Conservation (phyloP, 2,797 vertebrate genomes). For the Babyrousa celebensis region DNA sequence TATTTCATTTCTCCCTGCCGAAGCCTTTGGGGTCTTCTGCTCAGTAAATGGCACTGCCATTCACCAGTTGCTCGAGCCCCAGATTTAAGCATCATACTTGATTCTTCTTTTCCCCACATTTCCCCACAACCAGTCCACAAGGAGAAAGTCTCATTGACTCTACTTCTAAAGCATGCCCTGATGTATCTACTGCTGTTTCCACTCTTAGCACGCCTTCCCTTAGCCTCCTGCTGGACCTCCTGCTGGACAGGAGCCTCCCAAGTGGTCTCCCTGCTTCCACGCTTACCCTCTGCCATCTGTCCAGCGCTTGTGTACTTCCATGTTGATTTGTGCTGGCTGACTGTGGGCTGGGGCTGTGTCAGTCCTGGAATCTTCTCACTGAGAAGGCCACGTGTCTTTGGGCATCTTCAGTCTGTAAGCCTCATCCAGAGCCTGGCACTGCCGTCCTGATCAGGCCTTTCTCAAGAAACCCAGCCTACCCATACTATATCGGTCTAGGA, state of each 20-base stretch:
- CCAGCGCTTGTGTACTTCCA: not conserved
- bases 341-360: not conserved
- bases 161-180: not conserved
- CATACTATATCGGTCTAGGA: not conserved
- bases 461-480: not conserved
- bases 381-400: not conserved
- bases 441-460: not conserved
- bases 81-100: not conserved
- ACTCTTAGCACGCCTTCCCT: not conserved
- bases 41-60: not conserved
- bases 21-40: no score
- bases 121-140: not conserved
- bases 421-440: not conserved
- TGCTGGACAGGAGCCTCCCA: not conserved
- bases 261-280: not conserved
- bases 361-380: not conserved
- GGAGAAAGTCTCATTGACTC: slow-evolving; percentile 1
- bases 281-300: not conserved
- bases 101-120: slow-evolving; percentile 24
- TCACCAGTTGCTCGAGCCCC: not conserved
- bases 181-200: not conserved
- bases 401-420: not conserved
- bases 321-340: not conserved
- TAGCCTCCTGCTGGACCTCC: not conserved
- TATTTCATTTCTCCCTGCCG: not conserved